Evolutionary conservation across 2,888 invertebrate species (phyloP).

Genomic region (Ormyrus nitidulus): DNA sequence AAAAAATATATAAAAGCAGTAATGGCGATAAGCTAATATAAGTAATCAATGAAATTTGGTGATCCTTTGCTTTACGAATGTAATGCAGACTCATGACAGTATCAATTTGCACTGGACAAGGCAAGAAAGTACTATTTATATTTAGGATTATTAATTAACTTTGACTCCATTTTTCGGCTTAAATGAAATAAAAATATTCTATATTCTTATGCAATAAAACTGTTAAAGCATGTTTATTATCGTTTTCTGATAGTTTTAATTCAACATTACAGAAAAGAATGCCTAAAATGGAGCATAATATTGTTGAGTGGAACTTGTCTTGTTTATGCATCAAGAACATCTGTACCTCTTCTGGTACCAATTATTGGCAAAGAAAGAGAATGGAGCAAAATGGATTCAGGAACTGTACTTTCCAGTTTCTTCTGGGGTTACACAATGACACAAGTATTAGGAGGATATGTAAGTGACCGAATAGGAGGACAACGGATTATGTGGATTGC

Average conservation of each 20-base stretch:
- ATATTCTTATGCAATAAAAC: neutral
- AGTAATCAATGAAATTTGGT: conserved; percentile 35
- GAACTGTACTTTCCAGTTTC: conserved; percentile 83
- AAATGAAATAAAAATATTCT: neutral
- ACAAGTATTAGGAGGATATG: conserved; percentile 78
- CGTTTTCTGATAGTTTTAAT: neutral
- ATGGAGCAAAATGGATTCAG: conserved; percentile 84
- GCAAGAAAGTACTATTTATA: conserved; percentile 6
- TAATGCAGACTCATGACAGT: conserved; percentile 53
- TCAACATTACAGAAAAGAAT: conserved; percentile 75
- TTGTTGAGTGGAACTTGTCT: conserved; percentile 81
- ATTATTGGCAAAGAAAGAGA: conserved; percentile 80
- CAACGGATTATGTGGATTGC: conserved; percentile 81
- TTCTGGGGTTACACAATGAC: conserved; percentile 87
- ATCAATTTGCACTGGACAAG: conserved; percentile 53
- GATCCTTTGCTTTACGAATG: conserved; percentile 38
- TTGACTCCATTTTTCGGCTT: neutral
- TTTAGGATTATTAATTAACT: neutral
- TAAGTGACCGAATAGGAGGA: conserved; percentile 81
- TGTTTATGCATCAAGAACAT: conserved; percentile 82
- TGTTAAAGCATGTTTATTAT: neutral
- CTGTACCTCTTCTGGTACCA: conserved; percentile 81
- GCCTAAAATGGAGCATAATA: conserved; percentile 79
- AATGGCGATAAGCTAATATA: conserved; percentile 14
- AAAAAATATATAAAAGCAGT: too few species aligned